phyloP scores from a whole-genome alignment of 92 coral and sea anemone genomes.

The Porites evermanni region DNA sequence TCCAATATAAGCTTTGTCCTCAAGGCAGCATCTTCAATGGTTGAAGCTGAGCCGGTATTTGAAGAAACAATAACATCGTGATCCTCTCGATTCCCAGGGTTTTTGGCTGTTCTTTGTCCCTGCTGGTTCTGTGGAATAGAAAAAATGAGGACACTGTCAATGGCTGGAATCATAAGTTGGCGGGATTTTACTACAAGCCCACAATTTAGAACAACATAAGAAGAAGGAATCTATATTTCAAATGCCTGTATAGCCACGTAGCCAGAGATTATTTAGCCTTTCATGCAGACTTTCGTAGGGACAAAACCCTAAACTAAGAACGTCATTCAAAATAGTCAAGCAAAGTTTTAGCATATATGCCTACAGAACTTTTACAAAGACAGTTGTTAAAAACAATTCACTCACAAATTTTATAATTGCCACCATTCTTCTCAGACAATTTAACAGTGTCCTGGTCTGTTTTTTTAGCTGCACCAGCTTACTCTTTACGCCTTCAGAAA shows the following conservation, averaged over 20 bases:
- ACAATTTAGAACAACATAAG: background rate
- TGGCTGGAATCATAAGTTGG: no score
- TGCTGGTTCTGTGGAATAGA: background rate
- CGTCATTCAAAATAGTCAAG: no score
- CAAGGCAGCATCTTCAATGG: background rate
- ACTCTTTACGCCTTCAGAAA: background rate
- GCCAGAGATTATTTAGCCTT: no score
- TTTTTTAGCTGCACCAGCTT: background rate
- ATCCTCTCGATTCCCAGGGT: background rate
- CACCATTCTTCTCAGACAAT: background rate
- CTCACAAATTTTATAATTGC: background rate
- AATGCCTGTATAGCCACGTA: no score
- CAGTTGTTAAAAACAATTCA: no score
- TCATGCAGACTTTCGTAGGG: no score
- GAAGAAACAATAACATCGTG: background rate
- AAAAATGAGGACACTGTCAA: background rate
- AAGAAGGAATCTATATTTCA: no score
- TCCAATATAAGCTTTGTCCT: conserved; percentile 16
- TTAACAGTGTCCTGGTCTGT: background rate
- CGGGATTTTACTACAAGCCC: background rate
- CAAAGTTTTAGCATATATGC: no score
- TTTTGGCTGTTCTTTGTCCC: background rate
- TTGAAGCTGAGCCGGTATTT: background rate
- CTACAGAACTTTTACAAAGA: no score
- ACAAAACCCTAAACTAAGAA: no score